Base-by-base conservation (phyloP, 2,888 invertebrate species). In the Drosophila picticornis region DNA sequence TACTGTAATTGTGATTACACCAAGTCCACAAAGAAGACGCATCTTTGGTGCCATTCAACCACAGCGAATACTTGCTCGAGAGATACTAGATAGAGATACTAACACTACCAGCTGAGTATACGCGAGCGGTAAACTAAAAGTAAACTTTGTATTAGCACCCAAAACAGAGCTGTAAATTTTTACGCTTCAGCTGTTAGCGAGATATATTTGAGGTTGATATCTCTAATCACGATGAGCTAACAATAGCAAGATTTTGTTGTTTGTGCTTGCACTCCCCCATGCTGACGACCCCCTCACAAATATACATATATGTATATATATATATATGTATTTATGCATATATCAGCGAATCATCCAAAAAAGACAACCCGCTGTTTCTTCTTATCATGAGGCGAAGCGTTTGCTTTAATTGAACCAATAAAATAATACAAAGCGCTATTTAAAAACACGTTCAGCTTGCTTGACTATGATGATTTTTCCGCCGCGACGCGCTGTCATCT, bases 381-480 rank as follows among this genome's bases (percentile, higher is more conserved):
- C 81, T 88, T 88, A 88, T 88, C 88, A 77, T 56, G 71, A 56
- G 52, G 70, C 72, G 60, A 4, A 64, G 74, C 58, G 76, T 73
- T 72, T 69, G 84, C 85, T 82, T 90, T 88, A 91, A 91, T 91
- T 91, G 90, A 81, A 67, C 83, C 89, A 91, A 91, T 91, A 90
- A 91, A 85, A 82, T 88, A 89, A 88, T 83, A 90, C 88, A 89
- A 83, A 82, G 78, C 72, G 74, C 66, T 74, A 68, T 90, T 86
- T 88, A 78, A 86, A 80, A 81, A 80, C 78, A 71, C 71, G 81
- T 81, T 74, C 71, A 75, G 69, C 70, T 73, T 73, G 74, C 65
- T 56, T 61, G 72, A 66, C 55, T 76, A 57, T 65, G 80, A 68
- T 80, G 88, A 83, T 75, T 83, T 81, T 84, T 69, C 74, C 60